Conservation (phyloP, 2,888 invertebrate species). For the Melanostoma scalare region DNA sequence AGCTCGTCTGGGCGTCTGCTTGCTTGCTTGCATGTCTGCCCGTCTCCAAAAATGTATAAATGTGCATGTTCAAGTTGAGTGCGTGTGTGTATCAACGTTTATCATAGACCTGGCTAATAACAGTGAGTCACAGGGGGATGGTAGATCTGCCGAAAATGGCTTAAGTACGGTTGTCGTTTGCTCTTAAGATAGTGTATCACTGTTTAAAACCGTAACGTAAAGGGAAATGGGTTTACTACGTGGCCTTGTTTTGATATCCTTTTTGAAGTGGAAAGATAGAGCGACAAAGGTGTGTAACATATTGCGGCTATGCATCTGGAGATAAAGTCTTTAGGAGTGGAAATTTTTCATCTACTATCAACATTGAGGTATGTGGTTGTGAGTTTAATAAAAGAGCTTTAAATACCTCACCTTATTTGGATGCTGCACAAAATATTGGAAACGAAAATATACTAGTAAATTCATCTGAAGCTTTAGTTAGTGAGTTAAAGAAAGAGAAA, state of each 20-base stretch:
- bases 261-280: conserved; percentile 12
- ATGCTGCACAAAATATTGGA: no score
- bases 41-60: conserved; percentile 19
- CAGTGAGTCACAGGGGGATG: conserved; percentile 18
- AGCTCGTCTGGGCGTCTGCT: conserved; percentile 63
- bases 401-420: no score
- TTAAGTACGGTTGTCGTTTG: conserved; percentile 72
- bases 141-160: conserved; percentile 58
- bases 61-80: conserved; percentile 21
- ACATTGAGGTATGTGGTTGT: no score
- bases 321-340: not conserved
- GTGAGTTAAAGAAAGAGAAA: no score
- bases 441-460: no score
- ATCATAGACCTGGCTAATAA: conserved; percentile 68
- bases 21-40: conserved; percentile 56
- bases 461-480: no score
- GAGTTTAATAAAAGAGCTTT: no score
- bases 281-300: conserved; percentile 53
- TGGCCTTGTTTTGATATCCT: conserved; percentile 52
- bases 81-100: conserved; percentile 65
- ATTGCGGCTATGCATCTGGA: conserved; percentile 35
- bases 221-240: conserved; percentile 71
- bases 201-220: conserved; percentile 53
- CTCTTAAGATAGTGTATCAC: conserved; percentile 70
- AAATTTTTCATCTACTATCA: not conserved